These are phyloP conservation scores for Drosophila mojavensis DNA, from an alignment of 1,140 invertebrate species.

Conservation along the genomic window DNA sequence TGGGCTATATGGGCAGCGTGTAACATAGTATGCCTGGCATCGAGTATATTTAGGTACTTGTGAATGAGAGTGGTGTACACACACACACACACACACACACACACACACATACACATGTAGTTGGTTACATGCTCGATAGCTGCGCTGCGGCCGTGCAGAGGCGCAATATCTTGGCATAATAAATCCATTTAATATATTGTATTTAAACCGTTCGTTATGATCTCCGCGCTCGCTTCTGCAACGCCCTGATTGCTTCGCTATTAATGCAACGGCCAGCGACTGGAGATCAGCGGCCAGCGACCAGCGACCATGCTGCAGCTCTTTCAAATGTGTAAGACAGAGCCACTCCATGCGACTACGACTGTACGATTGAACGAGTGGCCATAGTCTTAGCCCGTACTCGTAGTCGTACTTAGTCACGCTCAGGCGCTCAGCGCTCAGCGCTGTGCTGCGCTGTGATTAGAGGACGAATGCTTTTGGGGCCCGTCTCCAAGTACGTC, in stretches of 20 bases:
- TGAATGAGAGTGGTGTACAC: not conserved
- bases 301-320: conserved; percentile 42
- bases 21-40: not conserved
- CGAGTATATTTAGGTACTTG: not conserved
- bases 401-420: conserved; percentile 72
- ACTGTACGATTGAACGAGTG: not conserved
- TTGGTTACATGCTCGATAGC: conserved; percentile 20
- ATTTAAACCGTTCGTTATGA: conserved; percentile 80
- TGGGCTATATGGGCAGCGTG: conserved; percentile 7
- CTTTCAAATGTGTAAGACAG: not conserved
- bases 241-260: conserved; percentile 80
- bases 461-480: conserved; percentile 69
- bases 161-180: conserved; percentile 76
- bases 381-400: conserved; percentile 20
- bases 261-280: conserved; percentile 71
- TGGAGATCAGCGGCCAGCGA: not conserved
- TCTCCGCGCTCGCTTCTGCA: conserved; percentile 76
- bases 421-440: conserved; percentile 54
- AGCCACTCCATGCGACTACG: not conserved
- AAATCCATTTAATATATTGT: conserved; percentile 81
- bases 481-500: conserved; percentile 7
- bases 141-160: conserved; percentile 28
- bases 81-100: no score
- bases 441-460: conserved; percentile 59
- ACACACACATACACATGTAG: not conserved